Conservation (phyloP, 2,797 vertebrate species). For the Amazonetta brasiliensis region DNA sequence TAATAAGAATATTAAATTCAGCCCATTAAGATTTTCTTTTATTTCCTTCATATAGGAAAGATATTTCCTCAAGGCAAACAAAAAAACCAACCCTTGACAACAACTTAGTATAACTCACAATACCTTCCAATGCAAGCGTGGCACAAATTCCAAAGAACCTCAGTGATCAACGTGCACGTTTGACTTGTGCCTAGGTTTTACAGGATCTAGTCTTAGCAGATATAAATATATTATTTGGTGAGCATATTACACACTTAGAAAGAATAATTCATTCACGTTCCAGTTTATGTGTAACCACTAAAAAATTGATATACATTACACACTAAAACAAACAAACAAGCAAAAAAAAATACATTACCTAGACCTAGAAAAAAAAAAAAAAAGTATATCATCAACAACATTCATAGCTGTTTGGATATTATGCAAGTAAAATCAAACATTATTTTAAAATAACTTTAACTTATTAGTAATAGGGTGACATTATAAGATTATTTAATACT, state of each 20-base stretch:
- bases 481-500: background rate
- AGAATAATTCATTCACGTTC: background rate
- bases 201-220: background rate
- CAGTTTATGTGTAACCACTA: background rate
- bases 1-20: too few species aligned
- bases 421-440: background rate
- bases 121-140: background rate
- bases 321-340: background rate
- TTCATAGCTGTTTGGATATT: background rate
- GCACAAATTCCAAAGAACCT: background rate
- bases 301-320: background rate
- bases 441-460: background rate
- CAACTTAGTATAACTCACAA: background rate
- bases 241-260: background rate
- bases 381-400: background rate
- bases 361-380: background rate
- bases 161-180: background rate
- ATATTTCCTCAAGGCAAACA: background rate
- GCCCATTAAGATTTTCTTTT: background rate
- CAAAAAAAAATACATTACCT: background rate
- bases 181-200: background rate
- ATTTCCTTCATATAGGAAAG: background rate
- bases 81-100: background rate
- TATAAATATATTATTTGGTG: background rate
- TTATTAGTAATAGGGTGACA: background rate